phyloP scores from a whole-genome alignment of 1,140 invertebrate species.

The Pemphigus obesinymphae region DNA sequence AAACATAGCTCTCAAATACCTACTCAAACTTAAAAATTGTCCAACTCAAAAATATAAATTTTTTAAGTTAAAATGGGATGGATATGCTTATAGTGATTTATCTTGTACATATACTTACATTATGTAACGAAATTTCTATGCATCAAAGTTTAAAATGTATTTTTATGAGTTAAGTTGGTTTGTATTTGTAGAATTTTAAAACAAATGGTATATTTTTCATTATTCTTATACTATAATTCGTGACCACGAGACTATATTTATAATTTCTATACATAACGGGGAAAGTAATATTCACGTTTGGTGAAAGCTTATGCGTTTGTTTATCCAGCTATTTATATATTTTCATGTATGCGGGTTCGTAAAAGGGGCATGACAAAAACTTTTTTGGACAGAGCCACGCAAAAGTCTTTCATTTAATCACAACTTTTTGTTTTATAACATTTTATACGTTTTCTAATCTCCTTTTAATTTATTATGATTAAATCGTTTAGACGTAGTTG shows the following conservation, averaged over 20 bases:
- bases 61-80: too few species aligned
- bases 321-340: background rate
- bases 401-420: constrained; percentile 7
- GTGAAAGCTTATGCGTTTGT: background rate
- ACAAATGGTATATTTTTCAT: too few species aligned
- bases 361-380: background rate
- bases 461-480: constrained; percentile 10
- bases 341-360: background rate
- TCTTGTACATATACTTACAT: too few species aligned
- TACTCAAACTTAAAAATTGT: too few species aligned
- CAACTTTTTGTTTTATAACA: background rate
- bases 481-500: background rate
- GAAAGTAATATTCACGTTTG: background rate
- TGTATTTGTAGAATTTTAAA: too few species aligned
- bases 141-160: too few species aligned
- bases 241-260: background rate
- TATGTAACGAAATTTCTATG: too few species aligned
- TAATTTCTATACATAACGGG: background rate
- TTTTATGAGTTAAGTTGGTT: too few species aligned
- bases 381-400: background rate
- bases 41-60: too few species aligned
- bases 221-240: background rate
- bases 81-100: too few species aligned
- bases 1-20: too few species aligned
- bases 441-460: background rate